Evolutionary conservation across 2,797 vertebrate genomes (phyloP).

Genomic region (Ceryle rudis): DNA sequence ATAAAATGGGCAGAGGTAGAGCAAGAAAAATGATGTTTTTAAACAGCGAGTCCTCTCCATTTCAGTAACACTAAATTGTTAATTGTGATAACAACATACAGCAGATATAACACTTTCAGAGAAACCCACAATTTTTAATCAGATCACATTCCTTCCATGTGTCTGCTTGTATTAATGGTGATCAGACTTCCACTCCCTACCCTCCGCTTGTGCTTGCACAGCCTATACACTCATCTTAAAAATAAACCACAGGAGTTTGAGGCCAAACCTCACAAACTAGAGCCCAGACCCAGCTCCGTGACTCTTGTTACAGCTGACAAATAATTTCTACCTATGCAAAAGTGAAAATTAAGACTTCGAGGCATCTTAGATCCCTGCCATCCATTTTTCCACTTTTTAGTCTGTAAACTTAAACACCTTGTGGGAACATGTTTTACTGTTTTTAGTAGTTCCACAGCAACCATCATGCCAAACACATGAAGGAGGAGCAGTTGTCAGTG

Average conservation of each 20-base stretch:
- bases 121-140: background rate
- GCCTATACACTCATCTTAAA: background rate
- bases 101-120: background rate
- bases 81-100: background rate
- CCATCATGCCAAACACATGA: conserved; percentile 6
- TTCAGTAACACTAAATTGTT: background rate
- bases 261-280: conserved; percentile 4
- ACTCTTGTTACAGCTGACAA: background rate
- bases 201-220: background rate
- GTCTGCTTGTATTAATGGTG: background rate
- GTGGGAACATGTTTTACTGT: conserved; percentile 24
- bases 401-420: conserved; percentile 42
- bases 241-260: background rate
- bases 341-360: background rate
- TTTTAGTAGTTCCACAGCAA: conserved; percentile 40
- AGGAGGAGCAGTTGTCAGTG: background rate
- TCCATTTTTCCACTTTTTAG: conserved; percentile 15
- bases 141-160: background rate
- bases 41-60: background rate
- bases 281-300: background rate
- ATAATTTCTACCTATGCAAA: conserved; percentile 2
- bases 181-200: background rate
- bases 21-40: background rate
- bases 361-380: background rate
- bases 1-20: background rate